These are phyloP conservation scores for Cyrtonyx montezumae DNA, from an alignment of 2,113 vertebrate genomes.

Conservation along the genomic window DNA sequence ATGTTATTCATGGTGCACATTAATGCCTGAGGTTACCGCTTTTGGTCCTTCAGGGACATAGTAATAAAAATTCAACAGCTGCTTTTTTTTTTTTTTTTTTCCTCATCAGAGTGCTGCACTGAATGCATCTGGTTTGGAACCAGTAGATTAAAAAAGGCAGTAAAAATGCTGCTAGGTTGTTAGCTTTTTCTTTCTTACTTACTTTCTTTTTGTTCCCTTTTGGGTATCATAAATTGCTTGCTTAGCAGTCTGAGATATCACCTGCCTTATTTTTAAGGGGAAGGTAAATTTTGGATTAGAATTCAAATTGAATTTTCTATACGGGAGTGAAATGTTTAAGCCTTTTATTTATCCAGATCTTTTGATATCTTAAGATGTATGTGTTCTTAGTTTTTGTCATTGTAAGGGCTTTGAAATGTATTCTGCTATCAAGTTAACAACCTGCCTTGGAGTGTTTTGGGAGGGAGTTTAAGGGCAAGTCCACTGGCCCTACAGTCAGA, in stretches of 20 bases:
- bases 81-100: not conserved
- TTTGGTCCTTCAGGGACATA: conserved; percentile 31
- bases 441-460: not conserved
- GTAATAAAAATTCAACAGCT: conserved; percentile 58
- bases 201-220: not conserved
- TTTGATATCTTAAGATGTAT: not conserved
- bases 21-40: conserved; percentile 31
- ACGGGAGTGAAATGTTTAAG: not conserved
- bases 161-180: conserved; percentile 23
- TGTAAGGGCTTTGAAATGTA: not conserved
- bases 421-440: not conserved
- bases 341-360: not conserved
- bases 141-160: conserved; percentile 33
- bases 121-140: conserved; percentile 23
- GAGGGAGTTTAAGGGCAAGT: not conserved
- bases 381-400: not conserved
- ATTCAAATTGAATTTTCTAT: not conserved
- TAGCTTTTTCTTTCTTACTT: not conserved
- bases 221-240: conserved; percentile 21
- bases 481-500: not conserved
- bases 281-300: conserved; percentile 30
- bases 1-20: conserved; percentile 55
- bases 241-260: not conserved
- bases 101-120: conserved; percentile 49
- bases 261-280: not conserved